Percentiles rank a stretch among this genome's conserved stretches.
phyloP scores from a whole-genome alignment of 2,113 vertebrate species.

The Austrofundulus limnaeus region DNA sequence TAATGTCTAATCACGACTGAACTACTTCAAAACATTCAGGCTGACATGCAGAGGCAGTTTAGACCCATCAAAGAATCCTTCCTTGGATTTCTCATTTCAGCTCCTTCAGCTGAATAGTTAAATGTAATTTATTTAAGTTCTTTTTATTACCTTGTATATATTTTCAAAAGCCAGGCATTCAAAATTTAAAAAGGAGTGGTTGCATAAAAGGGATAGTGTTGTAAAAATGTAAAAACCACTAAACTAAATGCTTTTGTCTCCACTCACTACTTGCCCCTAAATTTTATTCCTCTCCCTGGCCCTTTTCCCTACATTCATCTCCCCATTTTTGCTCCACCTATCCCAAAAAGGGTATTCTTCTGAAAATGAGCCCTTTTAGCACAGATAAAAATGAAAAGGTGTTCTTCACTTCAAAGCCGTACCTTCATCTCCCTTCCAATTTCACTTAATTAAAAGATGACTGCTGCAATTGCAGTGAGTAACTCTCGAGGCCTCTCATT shows the following conservation, averaged over 20 bases:
- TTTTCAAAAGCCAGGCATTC: not conserved
- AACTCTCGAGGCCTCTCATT: constrained; percentile 58
- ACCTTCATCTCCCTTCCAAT: constrained; percentile 43
- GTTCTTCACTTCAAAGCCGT: constrained; percentile 69
- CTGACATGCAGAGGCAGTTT: constrained; percentile 47
- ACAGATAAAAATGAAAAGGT: constrained; percentile 51
- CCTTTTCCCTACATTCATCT: constrained; percentile 28
- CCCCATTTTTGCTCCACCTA: constrained; percentile 1
- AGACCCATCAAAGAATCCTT: constrained; percentile 47
- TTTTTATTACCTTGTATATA: not conserved
- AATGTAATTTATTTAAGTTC: constrained; percentile 3
- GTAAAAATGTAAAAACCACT: not conserved
- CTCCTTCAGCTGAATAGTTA: constrained; percentile 17
- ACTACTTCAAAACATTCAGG: constrained; percentile 60
- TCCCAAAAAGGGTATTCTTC: constrained; percentile 26
- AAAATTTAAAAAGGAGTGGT: not conserved
- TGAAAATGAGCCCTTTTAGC: constrained; percentile 41
- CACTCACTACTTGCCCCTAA: constrained; percentile 24
- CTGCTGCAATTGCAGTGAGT: constrained; percentile 65
- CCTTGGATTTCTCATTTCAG: constrained; percentile 40
- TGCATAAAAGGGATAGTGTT: not conserved
- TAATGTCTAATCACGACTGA: constrained; percentile 60
- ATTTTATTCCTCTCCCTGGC: constrained; percentile 42
- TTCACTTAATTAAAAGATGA: constrained; percentile 75
- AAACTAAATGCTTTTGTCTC: constrained; percentile 32